Evolutionary conservation across 1,140 invertebrate genomes (phyloP), one percentile per base, ranked within the genome.

Genomic region (Ectropis grisescens): DNA sequence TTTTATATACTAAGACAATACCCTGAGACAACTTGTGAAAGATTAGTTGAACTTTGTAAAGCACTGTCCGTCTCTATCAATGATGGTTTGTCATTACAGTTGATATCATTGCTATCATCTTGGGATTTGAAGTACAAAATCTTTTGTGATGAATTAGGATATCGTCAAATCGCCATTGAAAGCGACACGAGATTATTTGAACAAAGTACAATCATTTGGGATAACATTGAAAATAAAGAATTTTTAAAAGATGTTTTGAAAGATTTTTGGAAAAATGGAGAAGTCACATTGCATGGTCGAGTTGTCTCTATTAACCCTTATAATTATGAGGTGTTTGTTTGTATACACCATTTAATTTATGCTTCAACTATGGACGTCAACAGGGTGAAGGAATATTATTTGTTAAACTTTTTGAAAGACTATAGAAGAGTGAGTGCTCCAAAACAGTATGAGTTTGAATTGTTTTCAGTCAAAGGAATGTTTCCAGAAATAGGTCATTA

Each of bases 401-500:
- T 82, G 36, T 42, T 83, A 29, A 67, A 79, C 29, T 83, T 72
- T 51, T 58, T 83, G 26, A 79, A 79, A 54, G 60, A 66, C 15
- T 83, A 83, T 45, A 58, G 54, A 41, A 58, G 82, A 41, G 72
- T 55, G 43, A 71, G 68, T 38, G 39, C 55, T 29, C 82, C 82
- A 6, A 81, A 76, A 38, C 80, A 83, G 51, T 67, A 78, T 39
- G 82, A 83, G 50, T 74, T 76, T 41, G 82, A 83, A 65, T 43
- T 67, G n/a, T 83, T 79, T 58, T 82, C 76, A 14, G 60, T 74
- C 26, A 82, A 82, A 49, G 80, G 78, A 9, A 72, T 75, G 33
- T 82, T 82, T 58, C 82, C 82, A 13, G 74, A 82, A 64, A 75
- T 83, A 33, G 80, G 80, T 10, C 60, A 81, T 41, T 71, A 76